Evolutionary conservation across 2,888 invertebrate species (phyloP), one percentile per base, ranked within the genome.

Genomic region (Morpho achilles): DNA sequence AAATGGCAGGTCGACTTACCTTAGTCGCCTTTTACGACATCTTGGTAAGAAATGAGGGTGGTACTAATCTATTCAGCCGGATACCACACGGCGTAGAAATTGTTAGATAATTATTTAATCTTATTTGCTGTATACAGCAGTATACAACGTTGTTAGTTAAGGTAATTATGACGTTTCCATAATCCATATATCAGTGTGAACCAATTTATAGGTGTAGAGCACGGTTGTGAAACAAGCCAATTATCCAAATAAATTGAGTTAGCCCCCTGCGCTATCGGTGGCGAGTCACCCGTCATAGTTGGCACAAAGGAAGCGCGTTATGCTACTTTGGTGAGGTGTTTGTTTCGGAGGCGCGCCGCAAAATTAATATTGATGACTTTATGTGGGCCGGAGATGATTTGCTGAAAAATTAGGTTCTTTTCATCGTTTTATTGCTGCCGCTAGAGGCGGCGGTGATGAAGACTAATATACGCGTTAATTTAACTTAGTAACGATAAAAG

Each of bases 341-440:
- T 88, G 88, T 88, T 90, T 87, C 79, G 80, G 82, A 81, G 86
- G 87, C 82, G 84, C 81, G 85, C 84, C 84, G 68, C 80, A 75
- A 87, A 89, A 90, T 90, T 85, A 90, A 89, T 89, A 90, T 90
- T 90, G 89, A 90, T 90, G 89, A 82, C 86, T 88, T 83, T 78
- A 87, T 86, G 79, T 81, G 78, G 78, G 73, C 84, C 86, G 84
- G 85, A 87, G 87, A 88, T 90, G 89, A 90, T 87, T 86, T 77
- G 88, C 87, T 86, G 83, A 88, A 88, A 90, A 89, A 88, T 88
- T 87, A 80, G 83, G 81, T 87, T 87, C 88, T 88, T 86, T 88
- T 84, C 87, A 87, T 86, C 88, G 87, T 87, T 86, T 88, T 87
- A 88, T 89, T 85, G 87, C 82, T 70, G 75, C 73, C 79, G 80